Conservation (phyloP, 1,140 invertebrate species). For the Eciton burchellii region DNA sequence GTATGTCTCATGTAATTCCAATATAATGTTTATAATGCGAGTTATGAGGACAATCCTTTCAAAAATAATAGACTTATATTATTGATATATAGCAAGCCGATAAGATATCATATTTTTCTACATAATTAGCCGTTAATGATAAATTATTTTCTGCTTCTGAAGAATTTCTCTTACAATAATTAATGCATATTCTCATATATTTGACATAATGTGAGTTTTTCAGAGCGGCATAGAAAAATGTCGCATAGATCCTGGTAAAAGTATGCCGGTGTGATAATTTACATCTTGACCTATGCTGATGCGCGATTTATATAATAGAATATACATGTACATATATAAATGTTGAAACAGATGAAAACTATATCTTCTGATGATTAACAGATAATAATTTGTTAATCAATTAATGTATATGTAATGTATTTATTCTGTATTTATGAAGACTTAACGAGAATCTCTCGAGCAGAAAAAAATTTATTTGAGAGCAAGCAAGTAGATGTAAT, state of each 20-base stretch:
- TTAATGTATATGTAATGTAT: slow-evolving; percentile 22
- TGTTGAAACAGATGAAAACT: slow-evolving; percentile 29
- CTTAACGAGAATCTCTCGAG: background rate
- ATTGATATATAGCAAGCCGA: slow-evolving; percentile 53
- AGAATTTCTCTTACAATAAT: slow-evolving; percentile 50
- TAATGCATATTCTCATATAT: slow-evolving; percentile 35
- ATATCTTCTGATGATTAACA: slow-evolving; percentile 1
- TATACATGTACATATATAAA: slow-evolving; percentile 28
- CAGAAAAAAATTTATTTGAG: background rate
- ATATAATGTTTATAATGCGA: slow-evolving; percentile 55
- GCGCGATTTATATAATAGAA: background rate
- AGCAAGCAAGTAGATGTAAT: background rate
- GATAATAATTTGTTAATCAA: slow-evolving; percentile 28
- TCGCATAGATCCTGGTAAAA: slow-evolving; percentile 33
- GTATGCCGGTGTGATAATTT: slow-evolving; percentile 13
- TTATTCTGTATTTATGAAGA: slow-evolving; percentile 2
- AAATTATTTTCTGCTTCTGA: slow-evolving; percentile 49
- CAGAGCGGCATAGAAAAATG: slow-evolving; percentile 33
- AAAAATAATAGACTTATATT: slow-evolving; percentile 57
- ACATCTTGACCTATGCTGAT: slow-evolving; percentile 26
- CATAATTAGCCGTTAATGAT: slow-evolving; percentile 26
- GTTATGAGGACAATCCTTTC: slow-evolving; percentile 65
- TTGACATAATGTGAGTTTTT: slow-evolving; percentile 57
- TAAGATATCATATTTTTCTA: slow-evolving; percentile 63
- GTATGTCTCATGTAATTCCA: slow-evolving; percentile 41